These are phyloP conservation scores for Pollenia labialis DNA, from an alignment of 2,888 invertebrate genomes.

Conservation along the genomic window DNA sequence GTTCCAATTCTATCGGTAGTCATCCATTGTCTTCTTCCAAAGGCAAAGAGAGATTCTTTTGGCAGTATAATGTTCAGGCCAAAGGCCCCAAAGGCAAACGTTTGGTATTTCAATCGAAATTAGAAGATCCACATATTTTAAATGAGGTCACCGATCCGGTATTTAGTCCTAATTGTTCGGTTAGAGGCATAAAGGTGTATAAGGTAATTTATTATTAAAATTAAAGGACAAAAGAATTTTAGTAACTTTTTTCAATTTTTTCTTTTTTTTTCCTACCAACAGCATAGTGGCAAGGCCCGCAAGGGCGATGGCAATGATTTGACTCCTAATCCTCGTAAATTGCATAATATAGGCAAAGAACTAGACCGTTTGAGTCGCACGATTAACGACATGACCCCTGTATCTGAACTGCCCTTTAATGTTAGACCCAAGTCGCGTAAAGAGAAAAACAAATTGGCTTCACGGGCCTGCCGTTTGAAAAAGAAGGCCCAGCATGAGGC, in stretches of 20 bases:
- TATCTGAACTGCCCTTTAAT: conserved; percentile 95
- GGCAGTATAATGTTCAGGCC: conserved; percentile 99
- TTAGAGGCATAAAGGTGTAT: conserved; percentile 93
- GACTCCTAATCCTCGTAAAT: conserved; percentile 96
- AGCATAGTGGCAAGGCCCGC: conserved; percentile 93
- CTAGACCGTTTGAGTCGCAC: conserved; percentile 94
- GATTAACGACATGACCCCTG: conserved; percentile 98
- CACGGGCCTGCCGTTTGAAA: conserved; percentile 97
- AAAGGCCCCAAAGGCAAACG: conserved; percentile 98
- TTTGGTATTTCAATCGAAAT: conserved; percentile 92
- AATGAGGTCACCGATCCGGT: conserved; percentile 97
- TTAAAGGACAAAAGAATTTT: conserved; percentile 9
- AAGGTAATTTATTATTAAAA: conserved; percentile 76
- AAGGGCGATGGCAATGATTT: conserved; percentile 99
- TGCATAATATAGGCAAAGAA: conserved; percentile 95
- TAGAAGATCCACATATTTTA: conserved; percentile 95
- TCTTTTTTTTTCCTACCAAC: background rate
- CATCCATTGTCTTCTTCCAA: conserved; percentile 80
- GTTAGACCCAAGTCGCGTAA: conserved; percentile 96
- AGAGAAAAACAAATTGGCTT: conserved; percentile 98
- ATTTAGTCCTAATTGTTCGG: conserved; percentile 95
- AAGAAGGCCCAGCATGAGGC: conserved; percentile 99
- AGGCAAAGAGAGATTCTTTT: conserved; percentile 95
- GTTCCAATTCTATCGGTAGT: conserved; percentile 75
- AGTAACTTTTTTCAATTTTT: conserved; percentile 29